phyloP scores from a whole-genome alignment of 1,140 invertebrate species.

The Himalopsyche phryganea region DNA sequence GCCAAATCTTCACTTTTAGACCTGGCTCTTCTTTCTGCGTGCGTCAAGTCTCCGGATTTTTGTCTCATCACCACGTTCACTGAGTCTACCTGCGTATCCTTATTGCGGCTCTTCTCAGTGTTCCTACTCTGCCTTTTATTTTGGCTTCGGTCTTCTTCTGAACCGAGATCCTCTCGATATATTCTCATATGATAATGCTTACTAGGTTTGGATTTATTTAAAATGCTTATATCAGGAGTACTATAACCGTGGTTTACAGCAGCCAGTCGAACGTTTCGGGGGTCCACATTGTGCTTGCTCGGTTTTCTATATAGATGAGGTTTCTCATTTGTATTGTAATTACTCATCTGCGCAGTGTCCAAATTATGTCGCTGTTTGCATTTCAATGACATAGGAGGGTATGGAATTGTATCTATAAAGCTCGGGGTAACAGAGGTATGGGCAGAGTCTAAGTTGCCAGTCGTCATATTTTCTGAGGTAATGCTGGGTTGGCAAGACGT shows the following conservation, averaged over 20 bases:
- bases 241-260: constrained; percentile 46
- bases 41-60: constrained; percentile 2
- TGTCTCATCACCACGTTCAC: background rate
- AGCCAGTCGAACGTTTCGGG: constrained; percentile 47
- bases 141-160: constrained; percentile 33
- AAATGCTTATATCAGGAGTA: constrained; percentile 46
- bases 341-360: background rate
- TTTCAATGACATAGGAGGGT: constrained; percentile 44
- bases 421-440: constrained; percentile 49
- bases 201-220: constrained; percentile 46
- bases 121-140: constrained; percentile 20
- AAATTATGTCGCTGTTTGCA: constrained; percentile 36
- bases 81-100: constrained; percentile 21
- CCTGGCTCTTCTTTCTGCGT: constrained; percentile 29
- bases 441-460: constrained; percentile 49
- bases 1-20: constrained; percentile 49
- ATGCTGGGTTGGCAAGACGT: constrained; percentile 56
- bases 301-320: constrained; percentile 43
- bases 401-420: constrained; percentile 46
- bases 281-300: constrained; percentile 45
- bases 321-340: background rate
- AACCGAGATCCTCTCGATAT: constrained; percentile 44
- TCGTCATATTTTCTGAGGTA: constrained; percentile 50
- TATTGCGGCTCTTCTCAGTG: background rate
- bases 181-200: constrained; percentile 52